Conservation (phyloP, 1,140 invertebrate genomes). For the Helicorthomorpha holstii region DNA sequence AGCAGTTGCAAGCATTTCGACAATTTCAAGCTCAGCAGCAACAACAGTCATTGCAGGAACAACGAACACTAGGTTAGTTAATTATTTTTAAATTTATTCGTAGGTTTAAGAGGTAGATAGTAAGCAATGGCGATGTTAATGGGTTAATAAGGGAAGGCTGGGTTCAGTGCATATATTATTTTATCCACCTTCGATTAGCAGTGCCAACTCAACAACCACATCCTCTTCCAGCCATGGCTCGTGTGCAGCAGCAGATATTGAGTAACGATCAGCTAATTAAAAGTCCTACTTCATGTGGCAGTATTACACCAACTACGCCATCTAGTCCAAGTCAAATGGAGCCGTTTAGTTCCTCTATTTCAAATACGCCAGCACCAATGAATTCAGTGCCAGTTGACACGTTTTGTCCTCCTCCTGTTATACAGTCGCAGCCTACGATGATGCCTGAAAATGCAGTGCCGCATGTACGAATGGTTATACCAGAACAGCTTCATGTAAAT, state of each 20-base stretch:
- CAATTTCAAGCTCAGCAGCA: slow-evolving; percentile 65
- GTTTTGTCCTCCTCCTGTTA: too few relatives aligned
- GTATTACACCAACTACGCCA: background rate
- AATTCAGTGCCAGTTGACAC: too few relatives aligned
- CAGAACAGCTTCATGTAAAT: too few relatives aligned
- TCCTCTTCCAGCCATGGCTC: background rate
- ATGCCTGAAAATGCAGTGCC: too few relatives aligned
- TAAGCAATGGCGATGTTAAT: too few relatives aligned
- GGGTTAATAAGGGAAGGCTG: too few relatives aligned
- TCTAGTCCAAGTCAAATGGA: background rate
- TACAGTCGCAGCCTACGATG: too few relatives aligned
- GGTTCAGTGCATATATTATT: too few relatives aligned
- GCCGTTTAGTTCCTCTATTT: background rate
- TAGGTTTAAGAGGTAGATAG: too few relatives aligned
- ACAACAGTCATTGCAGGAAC: slow-evolving; percentile 57
- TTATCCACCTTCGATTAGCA: background rate
- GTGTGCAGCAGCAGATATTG: background rate
- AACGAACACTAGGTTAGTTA: slow-evolving; percentile 50
- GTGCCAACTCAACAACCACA: background rate
- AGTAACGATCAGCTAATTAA: background rate
- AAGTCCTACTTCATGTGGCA: background rate
- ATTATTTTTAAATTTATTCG: too few relatives aligned
- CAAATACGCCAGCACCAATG: too few relatives aligned
- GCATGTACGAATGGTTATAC: too few relatives aligned
- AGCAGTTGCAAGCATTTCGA: slow-evolving; percentile 58